Evolutionary conservation across 2,888 invertebrate species (phyloP).

Genomic region (Phortica okadai): DNA sequence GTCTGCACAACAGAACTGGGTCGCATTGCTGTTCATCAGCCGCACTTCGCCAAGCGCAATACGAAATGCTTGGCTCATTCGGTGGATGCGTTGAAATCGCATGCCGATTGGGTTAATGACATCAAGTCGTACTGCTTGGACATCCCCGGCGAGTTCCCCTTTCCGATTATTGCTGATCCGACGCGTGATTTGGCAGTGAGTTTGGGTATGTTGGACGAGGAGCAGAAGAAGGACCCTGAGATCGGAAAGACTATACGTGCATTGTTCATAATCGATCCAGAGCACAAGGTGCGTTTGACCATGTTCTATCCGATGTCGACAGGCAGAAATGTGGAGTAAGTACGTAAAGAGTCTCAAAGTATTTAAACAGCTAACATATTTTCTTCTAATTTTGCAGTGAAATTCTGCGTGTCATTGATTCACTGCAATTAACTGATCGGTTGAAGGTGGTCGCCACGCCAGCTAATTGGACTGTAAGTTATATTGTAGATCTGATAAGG

Average conservation of each 20-base stretch:
- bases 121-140: slow-evolving; percentile 84
- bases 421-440: slow-evolving; percentile 85
- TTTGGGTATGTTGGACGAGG: slow-evolving; percentile 88
- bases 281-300: slow-evolving; percentile 86
- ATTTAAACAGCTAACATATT: neutral
- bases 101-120: slow-evolving; percentile 87
- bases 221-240: slow-evolving; percentile 81
- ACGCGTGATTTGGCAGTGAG: slow-evolving; percentile 83
- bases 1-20: slow-evolving; percentile 93
- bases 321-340: slow-evolving; percentile 90
- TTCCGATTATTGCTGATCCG: slow-evolving; percentile 89
- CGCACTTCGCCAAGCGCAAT: slow-evolving; percentile 83
- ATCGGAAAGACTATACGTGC: slow-evolving; percentile 85
- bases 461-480: slow-evolving; percentile 88
- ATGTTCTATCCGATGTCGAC: slow-evolving; percentile 92
- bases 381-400: slow-evolving; percentile 79
- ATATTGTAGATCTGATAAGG: neutral
- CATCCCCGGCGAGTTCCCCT: slow-evolving; percentile 85
- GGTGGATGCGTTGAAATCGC: slow-evolving; percentile 85
- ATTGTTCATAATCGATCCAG: slow-evolving; percentile 88
- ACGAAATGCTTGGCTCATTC: slow-evolving; percentile 89
- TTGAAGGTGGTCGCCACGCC: slow-evolving; percentile 88
- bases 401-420: slow-evolving; percentile 89
- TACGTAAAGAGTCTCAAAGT: slow-evolving; percentile 50
- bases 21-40: slow-evolving; percentile 82